Evolutionary conservation across 2,888 invertebrate species (phyloP).

Genomic region (Parascotia fuliginaria): DNA sequence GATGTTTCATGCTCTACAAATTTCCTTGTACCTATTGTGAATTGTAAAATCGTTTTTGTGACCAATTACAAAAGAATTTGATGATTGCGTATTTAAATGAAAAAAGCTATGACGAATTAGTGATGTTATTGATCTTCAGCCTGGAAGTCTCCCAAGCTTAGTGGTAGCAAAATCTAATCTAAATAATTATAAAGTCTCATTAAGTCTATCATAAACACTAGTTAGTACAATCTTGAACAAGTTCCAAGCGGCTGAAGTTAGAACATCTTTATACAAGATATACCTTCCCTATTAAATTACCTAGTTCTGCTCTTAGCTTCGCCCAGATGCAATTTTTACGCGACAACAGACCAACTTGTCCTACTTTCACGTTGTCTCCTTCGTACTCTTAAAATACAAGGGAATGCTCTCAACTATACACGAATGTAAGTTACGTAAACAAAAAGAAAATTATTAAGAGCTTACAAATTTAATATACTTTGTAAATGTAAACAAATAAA

Average conservation of each 20-base stretch:
- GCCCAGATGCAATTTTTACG: conserved; percentile 37
- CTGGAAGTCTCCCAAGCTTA: no score
- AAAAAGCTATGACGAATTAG: no score
- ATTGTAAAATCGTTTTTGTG: no score
- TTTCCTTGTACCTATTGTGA: no score
- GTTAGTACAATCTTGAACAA: not conserved
- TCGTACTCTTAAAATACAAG: conserved; percentile 26
- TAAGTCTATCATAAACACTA: not conserved
- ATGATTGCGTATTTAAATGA: no score
- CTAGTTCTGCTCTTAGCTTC: conserved; percentile 24
- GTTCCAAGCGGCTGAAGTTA: conserved; percentile 10
- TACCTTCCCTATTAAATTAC: conserved; percentile 33
- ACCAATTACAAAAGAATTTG: no score
- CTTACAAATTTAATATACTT: no score
- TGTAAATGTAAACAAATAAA: no score
- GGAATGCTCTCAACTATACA: no score
- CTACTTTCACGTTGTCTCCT: conserved; percentile 28
- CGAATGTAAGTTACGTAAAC: conserved; percentile 18
- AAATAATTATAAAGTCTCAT: not conserved
- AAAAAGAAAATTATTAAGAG: not conserved
- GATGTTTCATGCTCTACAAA: no score
- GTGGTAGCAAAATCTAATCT: no score
- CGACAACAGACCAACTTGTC: conserved; percentile 25
- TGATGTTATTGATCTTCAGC: no score
- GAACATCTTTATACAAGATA: conserved; percentile 10